These are phyloP conservation scores for Physella acuta DNA, from an alignment of 1,140 invertebrate genomes.

Conservation along the genomic window DNA sequence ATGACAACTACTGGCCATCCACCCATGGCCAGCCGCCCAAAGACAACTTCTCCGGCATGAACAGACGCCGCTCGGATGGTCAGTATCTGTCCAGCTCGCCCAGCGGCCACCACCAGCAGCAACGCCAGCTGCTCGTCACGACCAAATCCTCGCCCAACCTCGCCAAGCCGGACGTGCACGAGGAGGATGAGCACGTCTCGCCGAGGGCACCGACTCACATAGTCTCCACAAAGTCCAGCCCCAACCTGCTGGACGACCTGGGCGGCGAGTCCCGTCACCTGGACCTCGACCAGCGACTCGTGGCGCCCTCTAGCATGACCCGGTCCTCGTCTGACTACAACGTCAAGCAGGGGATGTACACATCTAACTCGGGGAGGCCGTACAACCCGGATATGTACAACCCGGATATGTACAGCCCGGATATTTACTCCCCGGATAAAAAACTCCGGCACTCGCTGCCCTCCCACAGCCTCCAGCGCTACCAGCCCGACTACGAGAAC, in stretches of 20 bases:
- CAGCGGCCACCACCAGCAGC: slow-evolving; percentile 1
- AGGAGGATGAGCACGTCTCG: background rate
- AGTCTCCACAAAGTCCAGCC: slow-evolving; percentile 33
- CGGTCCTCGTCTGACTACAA: slow-evolving; percentile 23
- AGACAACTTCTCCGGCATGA: slow-evolving; percentile 4
- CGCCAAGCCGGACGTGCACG: slow-evolving; percentile 22
- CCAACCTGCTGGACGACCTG: slow-evolving; percentile 35
- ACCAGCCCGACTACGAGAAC: slow-evolving; percentile 37
- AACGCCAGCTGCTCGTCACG: slow-evolving; percentile 31
- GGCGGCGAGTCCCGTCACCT: background rate
- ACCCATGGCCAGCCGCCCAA: background rate
- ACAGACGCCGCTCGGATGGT: slow-evolving; percentile 17
- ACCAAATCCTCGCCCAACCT: slow-evolving; percentile 44
- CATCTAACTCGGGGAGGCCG: background rate
- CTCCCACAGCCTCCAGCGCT: slow-evolving; percentile 33
- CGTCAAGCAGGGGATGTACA: background rate
- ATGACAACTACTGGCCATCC: background rate
- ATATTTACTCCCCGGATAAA: slow-evolving; percentile 23
- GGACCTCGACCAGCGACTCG: slow-evolving; percentile 5
- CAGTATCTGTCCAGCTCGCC: background rate
- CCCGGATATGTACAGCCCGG: slow-evolving; percentile 32
- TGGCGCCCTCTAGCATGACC: slow-evolving; percentile 13
- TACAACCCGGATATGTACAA: background rate
- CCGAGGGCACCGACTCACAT: background rate
- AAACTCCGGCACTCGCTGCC: slow-evolving; percentile 32